These are phyloP conservation scores for Rhynchopsitta pachyrhyncha DNA, from an alignment of 2,113 vertebrate species.

Conservation along the genomic window DNA sequence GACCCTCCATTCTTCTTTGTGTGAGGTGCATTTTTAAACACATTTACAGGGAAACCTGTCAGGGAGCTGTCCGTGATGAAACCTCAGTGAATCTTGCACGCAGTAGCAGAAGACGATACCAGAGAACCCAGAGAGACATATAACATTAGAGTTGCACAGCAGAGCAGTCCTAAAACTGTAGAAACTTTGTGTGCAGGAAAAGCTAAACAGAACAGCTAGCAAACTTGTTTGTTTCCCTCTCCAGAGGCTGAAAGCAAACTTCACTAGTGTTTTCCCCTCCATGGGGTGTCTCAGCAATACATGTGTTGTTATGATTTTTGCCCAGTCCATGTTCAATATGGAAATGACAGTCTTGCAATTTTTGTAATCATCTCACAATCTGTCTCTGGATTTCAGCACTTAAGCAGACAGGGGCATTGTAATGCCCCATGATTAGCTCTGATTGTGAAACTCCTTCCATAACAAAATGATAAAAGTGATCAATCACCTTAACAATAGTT, in stretches of 20 bases:
- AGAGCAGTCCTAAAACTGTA: neutral
- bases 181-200: slow-evolving; percentile 34
- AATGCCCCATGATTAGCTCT: slow-evolving; percentile 66
- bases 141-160: neutral
- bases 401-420: slow-evolving; percentile 43
- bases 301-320: slow-evolving; percentile 30
- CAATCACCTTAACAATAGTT: slow-evolving; percentile 73
- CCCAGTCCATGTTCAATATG: slow-evolving; percentile 51
- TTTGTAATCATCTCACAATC: slow-evolving; percentile 70
- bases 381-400: slow-evolving; percentile 56
- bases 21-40: neutral
- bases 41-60: neutral
- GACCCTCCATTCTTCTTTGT: neutral
- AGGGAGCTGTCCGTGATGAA: neutral
- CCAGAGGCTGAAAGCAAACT: slow-evolving; percentile 13
- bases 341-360: slow-evolving; percentile 69
- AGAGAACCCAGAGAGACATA: neutral
- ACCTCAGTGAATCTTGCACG: neutral
- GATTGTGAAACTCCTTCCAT: slow-evolving; percentile 68
- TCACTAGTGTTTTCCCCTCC: slow-evolving; percentile 28
- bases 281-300: slow-evolving; percentile 29
- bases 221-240: slow-evolving; percentile 61
- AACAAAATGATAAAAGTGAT: slow-evolving; percentile 67
- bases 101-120: neutral
- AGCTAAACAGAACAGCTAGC: slow-evolving; percentile 1